These are phyloP conservation scores for Epistrophe eligans DNA, from an alignment of 2,888 invertebrate genomes.

Conservation along the genomic window DNA sequence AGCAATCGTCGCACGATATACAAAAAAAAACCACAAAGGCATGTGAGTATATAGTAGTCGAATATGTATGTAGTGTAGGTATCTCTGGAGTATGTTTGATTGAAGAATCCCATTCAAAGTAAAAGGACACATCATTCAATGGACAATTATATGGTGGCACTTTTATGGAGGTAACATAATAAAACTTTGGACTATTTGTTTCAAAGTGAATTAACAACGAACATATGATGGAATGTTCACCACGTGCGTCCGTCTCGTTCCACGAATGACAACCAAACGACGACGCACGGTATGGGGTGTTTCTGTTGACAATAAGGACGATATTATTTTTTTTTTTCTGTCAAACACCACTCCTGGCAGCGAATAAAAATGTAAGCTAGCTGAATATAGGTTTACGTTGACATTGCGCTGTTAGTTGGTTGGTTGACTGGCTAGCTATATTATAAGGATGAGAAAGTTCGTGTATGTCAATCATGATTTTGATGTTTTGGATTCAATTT, in stretches of 20 bases:
- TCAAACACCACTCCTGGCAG: constrained; percentile 2
- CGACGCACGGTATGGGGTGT: not conserved
- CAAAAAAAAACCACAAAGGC: constrained; percentile 2
- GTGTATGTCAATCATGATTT: constrained; percentile 60
- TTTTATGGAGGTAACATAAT: constrained; percentile 73
- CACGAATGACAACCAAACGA: not conserved
- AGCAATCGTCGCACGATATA: not conserved
- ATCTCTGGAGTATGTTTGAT: constrained; percentile 17
- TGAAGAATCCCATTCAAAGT: constrained; percentile 40
- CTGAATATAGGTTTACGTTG: constrained; percentile 28
- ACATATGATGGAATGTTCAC: constrained; percentile 22
- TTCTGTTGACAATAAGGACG: constrained; percentile 36
- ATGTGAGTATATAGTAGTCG: not conserved
- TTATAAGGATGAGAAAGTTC: constrained; percentile 23
- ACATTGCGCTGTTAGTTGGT: not conserved
- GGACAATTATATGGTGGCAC: constrained; percentile 69
- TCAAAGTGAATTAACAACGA: constrained; percentile 63
- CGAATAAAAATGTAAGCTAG: constrained; percentile 32
- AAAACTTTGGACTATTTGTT: constrained; percentile 72
- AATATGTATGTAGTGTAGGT: not conserved
- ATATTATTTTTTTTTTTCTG: not conserved
- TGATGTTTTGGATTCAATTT: constrained; percentile 72
- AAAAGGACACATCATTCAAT: constrained; percentile 71
- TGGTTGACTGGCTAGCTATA: not conserved
- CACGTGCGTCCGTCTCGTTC: not conserved